Percentiles rank a stretch among this genome's conserved stretches.
These are phyloP conservation scores for Microctonus brassicae DNA, from an alignment of 2,888 invertebrate species.

Conservation along the genomic window DNA sequence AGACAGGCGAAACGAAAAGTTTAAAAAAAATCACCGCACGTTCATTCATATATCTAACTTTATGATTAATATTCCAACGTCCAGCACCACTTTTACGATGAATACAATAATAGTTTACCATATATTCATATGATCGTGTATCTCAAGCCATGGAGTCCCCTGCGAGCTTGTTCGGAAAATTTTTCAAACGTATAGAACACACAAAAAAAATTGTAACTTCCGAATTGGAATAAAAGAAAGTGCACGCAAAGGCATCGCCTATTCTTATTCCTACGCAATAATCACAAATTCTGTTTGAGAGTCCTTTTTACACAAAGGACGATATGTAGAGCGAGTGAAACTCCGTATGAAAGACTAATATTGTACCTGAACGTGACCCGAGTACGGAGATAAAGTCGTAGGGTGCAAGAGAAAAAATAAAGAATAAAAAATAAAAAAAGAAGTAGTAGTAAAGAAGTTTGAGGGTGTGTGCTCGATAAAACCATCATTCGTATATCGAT, in stretches of 20 bases:
- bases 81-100: conserved; percentile 1
- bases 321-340: conserved; percentile 65
- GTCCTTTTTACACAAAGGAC: conserved; percentile 68
- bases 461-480: conserved; percentile 51
- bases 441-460: conserved; percentile 33
- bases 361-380: conserved; percentile 64
- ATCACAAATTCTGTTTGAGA: conserved; percentile 68
- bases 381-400: conserved; percentile 43
- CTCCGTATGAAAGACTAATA: conserved; percentile 68
- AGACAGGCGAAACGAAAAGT: conserved; percentile 41
- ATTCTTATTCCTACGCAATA: conserved; percentile 68
- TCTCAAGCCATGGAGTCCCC: not conserved
- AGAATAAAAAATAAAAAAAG: conserved; percentile 40
- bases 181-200: conserved; percentile 21
- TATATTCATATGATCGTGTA: not conserved
- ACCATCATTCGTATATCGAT: conserved; percentile 52
- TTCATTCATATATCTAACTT: conserved; percentile 62
- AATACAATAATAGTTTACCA: not conserved
- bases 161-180: not conserved
- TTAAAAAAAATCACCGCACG: conserved; percentile 31
- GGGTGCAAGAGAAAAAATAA: conserved; percentile 33
- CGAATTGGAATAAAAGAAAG: conserved; percentile 30
- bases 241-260: conserved; percentile 42
- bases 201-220: conserved; percentile 31
- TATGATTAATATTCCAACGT: conserved; percentile 62